Percentiles rank a stretch among this genome's conserved stretches.
Evolutionary conservation across 1,140 invertebrate species (phyloP).

Genomic region (Neelides sp.): DNA sequence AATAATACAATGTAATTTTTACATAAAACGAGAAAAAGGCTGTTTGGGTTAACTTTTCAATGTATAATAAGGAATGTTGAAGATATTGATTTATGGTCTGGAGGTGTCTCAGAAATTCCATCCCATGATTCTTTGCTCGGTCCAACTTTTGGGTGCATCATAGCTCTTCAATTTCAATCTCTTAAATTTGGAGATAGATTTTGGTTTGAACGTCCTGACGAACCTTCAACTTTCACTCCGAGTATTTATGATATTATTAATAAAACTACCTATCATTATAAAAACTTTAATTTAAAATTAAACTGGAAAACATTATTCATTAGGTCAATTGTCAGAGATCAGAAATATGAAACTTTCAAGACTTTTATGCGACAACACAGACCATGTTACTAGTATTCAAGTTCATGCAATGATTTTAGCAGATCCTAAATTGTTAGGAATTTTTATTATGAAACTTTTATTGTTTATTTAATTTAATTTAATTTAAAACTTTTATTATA

Average conservation of each 20-base stretch:
- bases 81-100: slow-evolving; percentile 41
- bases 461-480: background rate
- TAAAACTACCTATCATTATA: too few relatives aligned
- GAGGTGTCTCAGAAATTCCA: slow-evolving; percentile 39
- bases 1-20: background rate
- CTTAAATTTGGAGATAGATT: slow-evolving; percentile 46
- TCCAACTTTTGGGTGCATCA: slow-evolving; percentile 44
- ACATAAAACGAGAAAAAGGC: background rate
- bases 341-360: slow-evolving; percentile 36
- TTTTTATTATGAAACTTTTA: background rate
- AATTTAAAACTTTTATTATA: background rate
- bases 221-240: slow-evolving; percentile 33
- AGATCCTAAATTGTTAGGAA: slow-evolving; percentile 32
- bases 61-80: slow-evolving; percentile 31
- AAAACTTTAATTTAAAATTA: background rate
- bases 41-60: too few relatives aligned
- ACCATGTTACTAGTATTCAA: slow-evolving; percentile 35
- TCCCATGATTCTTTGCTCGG: slow-evolving; percentile 40
- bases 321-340: slow-evolving; percentile 38
- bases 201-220: slow-evolving; percentile 43
- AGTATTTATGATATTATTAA: too few relatives aligned
- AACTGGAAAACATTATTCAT: background rate
- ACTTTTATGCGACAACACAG: slow-evolving; percentile 38
- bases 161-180: slow-evolving; percentile 43
- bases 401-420: slow-evolving; percentile 33